Evolutionary conservation across 2,113 vertebrate genomes (phyloP).

Genomic region (Anhinga anhinga): DNA sequence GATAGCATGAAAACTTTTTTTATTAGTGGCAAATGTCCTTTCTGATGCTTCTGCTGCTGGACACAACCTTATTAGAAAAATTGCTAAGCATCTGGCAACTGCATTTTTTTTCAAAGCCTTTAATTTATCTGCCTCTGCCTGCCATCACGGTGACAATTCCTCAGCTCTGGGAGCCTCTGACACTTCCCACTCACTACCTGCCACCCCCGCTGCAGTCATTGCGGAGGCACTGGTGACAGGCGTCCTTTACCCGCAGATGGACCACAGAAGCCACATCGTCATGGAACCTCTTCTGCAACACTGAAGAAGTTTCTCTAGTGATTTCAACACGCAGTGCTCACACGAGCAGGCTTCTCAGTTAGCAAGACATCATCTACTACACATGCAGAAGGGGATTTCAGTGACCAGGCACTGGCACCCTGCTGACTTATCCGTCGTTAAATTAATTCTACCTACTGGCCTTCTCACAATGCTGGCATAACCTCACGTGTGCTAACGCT

Average conservation of each 20-base stretch:
- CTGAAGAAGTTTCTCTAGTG: neutral
- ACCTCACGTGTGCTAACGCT: neutral
- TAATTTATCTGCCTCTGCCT: neutral
- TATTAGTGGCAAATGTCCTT: neutral
- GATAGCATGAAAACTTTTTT: neutral
- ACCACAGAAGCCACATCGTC: neutral
- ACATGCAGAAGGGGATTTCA: neutral
- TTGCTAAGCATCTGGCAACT: neutral
- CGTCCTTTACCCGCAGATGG: neutral
- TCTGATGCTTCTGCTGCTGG: neutral
- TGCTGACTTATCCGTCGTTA: neutral
- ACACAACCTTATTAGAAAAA: neutral
- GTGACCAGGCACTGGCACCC: too few species aligned
- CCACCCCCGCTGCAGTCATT: neutral
- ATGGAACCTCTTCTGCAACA: neutral
- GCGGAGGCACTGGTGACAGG: neutral
- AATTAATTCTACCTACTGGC: neutral
- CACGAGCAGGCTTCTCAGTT: neutral
- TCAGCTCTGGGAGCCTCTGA: neutral
- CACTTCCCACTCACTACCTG: neutral
- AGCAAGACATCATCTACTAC: neutral
- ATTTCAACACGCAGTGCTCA: rapidly evolving
- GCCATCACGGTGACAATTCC: neutral
- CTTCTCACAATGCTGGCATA: neutral
- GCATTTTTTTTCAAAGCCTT: neutral